Evolutionary conservation across 2,888 invertebrate genomes (phyloP).

Genomic region (Boloria selene): DNA sequence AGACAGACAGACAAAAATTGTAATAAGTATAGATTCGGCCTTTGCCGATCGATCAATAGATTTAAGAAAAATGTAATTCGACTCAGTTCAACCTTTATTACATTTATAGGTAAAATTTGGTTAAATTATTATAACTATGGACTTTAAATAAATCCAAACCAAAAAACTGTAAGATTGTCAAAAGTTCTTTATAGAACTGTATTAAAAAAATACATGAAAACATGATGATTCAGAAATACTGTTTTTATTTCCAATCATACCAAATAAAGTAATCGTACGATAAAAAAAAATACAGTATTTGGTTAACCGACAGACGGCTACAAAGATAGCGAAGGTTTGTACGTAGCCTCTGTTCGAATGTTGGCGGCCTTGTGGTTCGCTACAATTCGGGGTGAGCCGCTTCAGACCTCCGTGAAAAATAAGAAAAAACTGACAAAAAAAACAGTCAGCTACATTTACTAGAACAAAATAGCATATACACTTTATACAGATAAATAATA

Average conservation of each 20-base stretch:
- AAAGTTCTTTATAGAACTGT: no score
- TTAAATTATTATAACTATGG: no score
- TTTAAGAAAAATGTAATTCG: neutral
- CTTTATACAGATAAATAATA: no score
- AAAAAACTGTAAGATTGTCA: no score
- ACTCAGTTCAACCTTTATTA: no score
- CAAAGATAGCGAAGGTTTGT: slow-evolving; percentile 9
- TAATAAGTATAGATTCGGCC: no score
- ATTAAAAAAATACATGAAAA: neutral
- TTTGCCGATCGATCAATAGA: no score
- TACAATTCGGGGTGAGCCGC: slow-evolving; percentile 70
- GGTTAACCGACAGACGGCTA: neutral
- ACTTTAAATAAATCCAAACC: no score
- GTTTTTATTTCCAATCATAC: neutral
- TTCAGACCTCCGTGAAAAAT: slow-evolving; percentile 45
- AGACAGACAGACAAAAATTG: no score
- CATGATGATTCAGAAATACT: neutral
- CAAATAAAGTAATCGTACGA: neutral
- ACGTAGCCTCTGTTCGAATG: slow-evolving; percentile 58
- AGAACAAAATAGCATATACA: no score
- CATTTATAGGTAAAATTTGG: no score
- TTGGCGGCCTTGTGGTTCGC: slow-evolving; percentile 67
- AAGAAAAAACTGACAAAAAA: slow-evolving; percentile 26
- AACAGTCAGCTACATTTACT: slow-evolving; percentile 7
- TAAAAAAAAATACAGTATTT: neutral